A percentile compares a stretch with the other conserved stretches of the same genome.
Evolutionary conservation across 2,888 invertebrate genomes (phyloP).

Genomic region (Polydrusus pterygomalis): DNA sequence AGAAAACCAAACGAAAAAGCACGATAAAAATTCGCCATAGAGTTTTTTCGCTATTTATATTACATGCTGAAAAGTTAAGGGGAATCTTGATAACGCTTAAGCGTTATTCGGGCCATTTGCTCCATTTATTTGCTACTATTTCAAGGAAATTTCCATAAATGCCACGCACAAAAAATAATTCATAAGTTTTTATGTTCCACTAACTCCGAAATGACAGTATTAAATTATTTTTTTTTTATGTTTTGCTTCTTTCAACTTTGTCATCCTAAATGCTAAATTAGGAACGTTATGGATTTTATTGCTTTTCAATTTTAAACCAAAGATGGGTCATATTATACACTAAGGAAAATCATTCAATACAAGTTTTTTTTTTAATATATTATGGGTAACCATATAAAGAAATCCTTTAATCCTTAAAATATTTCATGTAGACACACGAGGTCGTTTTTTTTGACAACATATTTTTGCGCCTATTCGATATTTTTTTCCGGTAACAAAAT

Average conservation of each 20-base stretch:
- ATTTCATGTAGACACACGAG: too few relatives aligned
- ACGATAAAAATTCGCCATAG: slow-evolving; percentile 48
- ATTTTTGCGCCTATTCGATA: too few relatives aligned
- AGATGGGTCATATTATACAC: neutral
- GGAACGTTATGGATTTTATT: neutral
- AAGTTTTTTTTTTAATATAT: too few relatives aligned
- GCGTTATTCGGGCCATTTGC: slow-evolving; percentile 66
- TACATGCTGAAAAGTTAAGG: slow-evolving; percentile 53
- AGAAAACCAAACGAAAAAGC: slow-evolving; percentile 36
- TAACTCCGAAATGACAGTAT: slow-evolving; percentile 18
- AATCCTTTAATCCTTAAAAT: too few relatives aligned
- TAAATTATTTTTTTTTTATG: slow-evolving; percentile 25
- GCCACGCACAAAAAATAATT: slow-evolving; percentile 62
- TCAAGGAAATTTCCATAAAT: slow-evolving; percentile 66
- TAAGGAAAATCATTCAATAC: neutral
- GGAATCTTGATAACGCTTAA: slow-evolving; percentile 49
- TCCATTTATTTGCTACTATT: slow-evolving; percentile 65
- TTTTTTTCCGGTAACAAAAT: too few relatives aligned
- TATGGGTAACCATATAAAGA: too few relatives aligned
- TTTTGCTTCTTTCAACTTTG: slow-evolving; percentile 9
- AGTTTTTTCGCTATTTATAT: slow-evolving; percentile 50
- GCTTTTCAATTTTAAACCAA: too few relatives aligned
- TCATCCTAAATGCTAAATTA: neutral
- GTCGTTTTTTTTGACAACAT: too few relatives aligned
- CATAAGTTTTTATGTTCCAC: slow-evolving; percentile 24